phyloP scores from a whole-genome alignment of 2,113 vertebrate genomes.

The Colistium nudipinnis region DNA sequence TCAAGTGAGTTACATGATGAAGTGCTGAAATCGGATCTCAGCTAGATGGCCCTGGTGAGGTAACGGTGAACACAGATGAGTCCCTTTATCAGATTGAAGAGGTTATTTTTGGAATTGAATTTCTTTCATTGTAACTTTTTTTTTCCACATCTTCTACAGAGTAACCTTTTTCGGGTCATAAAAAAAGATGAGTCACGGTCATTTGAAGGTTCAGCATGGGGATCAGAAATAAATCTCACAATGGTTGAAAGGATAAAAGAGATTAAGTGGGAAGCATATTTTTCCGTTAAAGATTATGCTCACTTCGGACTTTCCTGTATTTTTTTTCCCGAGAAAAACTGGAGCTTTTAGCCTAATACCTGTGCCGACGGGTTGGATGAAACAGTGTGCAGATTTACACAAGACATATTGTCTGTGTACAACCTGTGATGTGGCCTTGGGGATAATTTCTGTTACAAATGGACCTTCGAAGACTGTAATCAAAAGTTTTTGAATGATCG shows the following conservation, averaged over 20 bases:
- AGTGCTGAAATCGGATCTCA: conserved; percentile 37
- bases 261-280: not conserved
- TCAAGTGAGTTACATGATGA: conserved; percentile 38
- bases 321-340: too few species aligned
- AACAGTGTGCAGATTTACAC: too few species aligned
- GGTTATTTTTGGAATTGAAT: not conserved
- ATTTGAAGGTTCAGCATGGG: not conserved
- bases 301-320: too few species aligned
- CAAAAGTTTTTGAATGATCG: not conserved
- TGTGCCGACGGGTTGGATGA: too few species aligned
- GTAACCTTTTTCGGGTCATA: not conserved
- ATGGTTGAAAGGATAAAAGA: not conserved
- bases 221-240: not conserved
- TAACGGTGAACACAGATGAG: too few species aligned
- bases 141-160: not conserved
- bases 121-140: not conserved
- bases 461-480: not conserved
- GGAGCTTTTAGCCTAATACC: too few species aligned
- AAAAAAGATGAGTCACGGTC: not conserved
- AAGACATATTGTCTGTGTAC: too few species aligned
- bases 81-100: not conserved
- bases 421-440: too few species aligned
- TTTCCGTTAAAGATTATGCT: not conserved
- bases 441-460: too few species aligned
- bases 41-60: too few species aligned